These are phyloP conservation scores for Ficedula albicollis DNA, from an alignment of 2,797 vertebrate species.

Conservation along the genomic window DNA sequence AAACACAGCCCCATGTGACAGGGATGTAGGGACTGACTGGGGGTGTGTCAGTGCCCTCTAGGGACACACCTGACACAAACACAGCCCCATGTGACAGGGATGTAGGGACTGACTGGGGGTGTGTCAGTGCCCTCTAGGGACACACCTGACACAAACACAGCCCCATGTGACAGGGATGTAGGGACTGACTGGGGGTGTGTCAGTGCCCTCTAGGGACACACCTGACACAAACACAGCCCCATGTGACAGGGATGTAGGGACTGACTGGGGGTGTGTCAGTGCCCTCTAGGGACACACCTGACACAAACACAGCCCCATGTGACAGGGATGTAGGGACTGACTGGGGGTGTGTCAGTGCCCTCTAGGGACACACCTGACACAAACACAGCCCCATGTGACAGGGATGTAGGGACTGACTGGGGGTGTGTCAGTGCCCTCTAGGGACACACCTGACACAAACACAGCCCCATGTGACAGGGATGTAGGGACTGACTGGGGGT, in stretches of 20 bases:
- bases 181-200: not conserved
- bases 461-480: too few relatives aligned
- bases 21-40: too few relatives aligned
- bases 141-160: not conserved
- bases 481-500: too few relatives aligned
- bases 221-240: not conserved
- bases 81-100: too few relatives aligned
- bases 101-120: too few relatives aligned
- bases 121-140: not conserved
- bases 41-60: not conserved
- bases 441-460: not conserved
- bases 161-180: too few relatives aligned
- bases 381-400: too few relatives aligned
- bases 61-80: not conserved
- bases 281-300: not conserved
- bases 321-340: too few relatives aligned
- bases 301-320: not conserved
- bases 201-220: not conserved
- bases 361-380: not conserved
- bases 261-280: not conserved
- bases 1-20: too few relatives aligned
- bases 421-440: not conserved
- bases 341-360: not conserved
- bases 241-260: too few relatives aligned
- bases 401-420: too few relatives aligned